phyloP scores from a whole-genome alignment of 1,140 invertebrate species.

The Drosophila punjabiensis region DNA sequence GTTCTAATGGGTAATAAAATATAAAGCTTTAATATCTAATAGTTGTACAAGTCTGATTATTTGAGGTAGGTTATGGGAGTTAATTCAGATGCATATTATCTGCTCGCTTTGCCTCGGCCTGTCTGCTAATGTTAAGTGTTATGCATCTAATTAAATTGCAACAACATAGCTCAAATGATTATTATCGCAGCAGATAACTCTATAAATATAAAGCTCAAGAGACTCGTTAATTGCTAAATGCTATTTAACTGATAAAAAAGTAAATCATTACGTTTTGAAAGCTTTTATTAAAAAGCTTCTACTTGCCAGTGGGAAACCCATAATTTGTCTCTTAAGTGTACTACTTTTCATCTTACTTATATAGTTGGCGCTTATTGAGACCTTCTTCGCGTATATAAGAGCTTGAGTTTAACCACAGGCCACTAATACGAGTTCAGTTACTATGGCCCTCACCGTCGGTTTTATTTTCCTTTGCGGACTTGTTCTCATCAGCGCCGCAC shows the following conservation, averaged over 20 bases:
- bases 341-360: neutral
- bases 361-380: neutral
- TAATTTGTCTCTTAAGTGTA: neutral
- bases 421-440: neutral
- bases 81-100: neutral
- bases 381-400: neutral
- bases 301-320: neutral
- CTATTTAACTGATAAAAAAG: neutral
- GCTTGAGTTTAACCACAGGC: neutral
- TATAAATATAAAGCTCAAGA: neutral
- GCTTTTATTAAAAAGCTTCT: neutral
- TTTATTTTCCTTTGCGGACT: conserved; percentile 1
- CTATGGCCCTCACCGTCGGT: conserved; percentile 4
- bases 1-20: neutral
- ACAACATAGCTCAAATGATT: neutral
- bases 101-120: neutral
- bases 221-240: neutral
- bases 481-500: neutral
- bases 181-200: neutral
- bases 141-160: neutral
- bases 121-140: neutral
- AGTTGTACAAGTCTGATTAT: neutral
- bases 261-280: neutral
- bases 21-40: no score
- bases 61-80: neutral